These are phyloP conservation scores for Okapia johnstoni DNA, from an alignment of 2,113 vertebrate genomes.

Conservation along the genomic window DNA sequence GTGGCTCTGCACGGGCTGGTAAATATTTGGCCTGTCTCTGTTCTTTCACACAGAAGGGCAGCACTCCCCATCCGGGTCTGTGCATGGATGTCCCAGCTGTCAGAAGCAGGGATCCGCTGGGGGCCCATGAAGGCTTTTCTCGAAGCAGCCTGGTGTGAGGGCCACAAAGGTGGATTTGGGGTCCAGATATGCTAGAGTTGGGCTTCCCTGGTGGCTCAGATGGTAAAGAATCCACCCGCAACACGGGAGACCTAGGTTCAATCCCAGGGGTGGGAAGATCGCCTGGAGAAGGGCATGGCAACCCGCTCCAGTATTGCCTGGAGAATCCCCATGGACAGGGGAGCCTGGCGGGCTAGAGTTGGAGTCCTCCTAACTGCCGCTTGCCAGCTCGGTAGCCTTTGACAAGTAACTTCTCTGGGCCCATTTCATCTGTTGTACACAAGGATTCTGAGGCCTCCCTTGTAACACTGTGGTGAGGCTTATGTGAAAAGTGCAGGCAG, in stretches of 20 bases:
- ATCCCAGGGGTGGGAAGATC: not conserved
- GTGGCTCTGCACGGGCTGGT: constrained; percentile 66
- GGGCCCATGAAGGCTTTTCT: not conserved
- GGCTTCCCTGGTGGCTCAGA: not conserved
- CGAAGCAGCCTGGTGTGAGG: not conserved
- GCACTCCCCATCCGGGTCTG: constrained; percentile 61
- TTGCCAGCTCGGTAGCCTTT: not conserved
- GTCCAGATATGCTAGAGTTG: not conserved
- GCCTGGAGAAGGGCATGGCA: not conserved
- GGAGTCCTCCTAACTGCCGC: not conserved
- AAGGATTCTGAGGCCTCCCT: not conserved
- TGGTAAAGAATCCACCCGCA: not conserved
- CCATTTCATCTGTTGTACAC: not conserved
- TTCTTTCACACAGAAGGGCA: constrained; percentile 39
- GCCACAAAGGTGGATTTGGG: not conserved
- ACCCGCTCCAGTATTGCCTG: not conserved
- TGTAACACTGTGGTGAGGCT: not conserved
- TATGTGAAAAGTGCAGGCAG: not conserved
- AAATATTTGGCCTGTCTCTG: constrained; percentile 79
- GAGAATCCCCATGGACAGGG: not conserved
- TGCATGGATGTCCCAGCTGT: constrained; percentile 55
- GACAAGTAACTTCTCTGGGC: not conserved
- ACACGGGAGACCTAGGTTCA: not conserved
- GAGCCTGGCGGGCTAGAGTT: not conserved
- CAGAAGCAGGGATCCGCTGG: constrained; percentile 42